phyloP scores from a whole-genome alignment of 2,797 vertebrate species.

The Mustela erminea region DNA sequence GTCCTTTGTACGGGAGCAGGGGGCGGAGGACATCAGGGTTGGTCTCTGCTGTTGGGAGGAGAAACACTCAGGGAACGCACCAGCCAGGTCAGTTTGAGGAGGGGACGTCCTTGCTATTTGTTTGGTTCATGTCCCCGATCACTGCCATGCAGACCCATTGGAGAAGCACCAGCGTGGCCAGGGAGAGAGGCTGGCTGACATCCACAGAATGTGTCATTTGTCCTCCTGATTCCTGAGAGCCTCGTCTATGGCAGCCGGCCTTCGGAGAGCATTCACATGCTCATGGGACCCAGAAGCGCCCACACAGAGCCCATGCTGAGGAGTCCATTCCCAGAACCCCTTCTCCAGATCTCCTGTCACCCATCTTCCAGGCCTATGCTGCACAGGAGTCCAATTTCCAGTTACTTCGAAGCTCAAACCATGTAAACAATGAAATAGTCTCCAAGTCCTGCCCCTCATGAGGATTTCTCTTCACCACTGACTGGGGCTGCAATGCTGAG shows the following conservation, averaged over 20 bases:
- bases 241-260: not conserved
- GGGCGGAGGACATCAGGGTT: not conserved
- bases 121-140: too few species aligned
- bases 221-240: not conserved
- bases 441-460: not conserved
- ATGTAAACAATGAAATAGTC: not conserved
- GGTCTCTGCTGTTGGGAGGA: not conserved
- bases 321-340: not conserved
- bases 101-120: not conserved
- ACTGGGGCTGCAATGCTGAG: not conserved
- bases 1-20: not conserved
- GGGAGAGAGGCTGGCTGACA: not conserved
- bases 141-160: not conserved
- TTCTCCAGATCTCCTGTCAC: not conserved
- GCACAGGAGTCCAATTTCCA: not conserved
- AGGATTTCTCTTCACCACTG: not conserved
- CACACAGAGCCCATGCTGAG: not conserved
- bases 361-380: not conserved
- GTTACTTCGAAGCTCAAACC: not conserved
- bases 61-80: not conserved
- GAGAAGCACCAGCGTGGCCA: not conserved
- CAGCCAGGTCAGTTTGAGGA: not conserved
- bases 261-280: not conserved
- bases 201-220: not conserved
- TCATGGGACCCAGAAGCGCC: not conserved